Evolutionary conservation across 2,113 vertebrate species (phyloP), one percentile per base, ranked within the genome.

Genomic region (Pseudorasbora parva): DNA sequence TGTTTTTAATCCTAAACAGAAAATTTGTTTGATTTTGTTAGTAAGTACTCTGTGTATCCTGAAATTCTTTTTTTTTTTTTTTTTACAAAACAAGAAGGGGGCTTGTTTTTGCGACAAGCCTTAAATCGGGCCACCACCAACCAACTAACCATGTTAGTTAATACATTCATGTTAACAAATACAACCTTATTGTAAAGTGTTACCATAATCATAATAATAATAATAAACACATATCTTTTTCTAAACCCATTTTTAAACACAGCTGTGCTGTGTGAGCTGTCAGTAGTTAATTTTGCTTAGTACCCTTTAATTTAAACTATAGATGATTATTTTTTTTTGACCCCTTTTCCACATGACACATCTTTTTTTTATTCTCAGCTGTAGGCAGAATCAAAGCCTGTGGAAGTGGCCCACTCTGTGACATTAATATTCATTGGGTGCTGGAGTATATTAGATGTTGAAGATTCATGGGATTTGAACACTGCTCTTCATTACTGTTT

Each of bases 401-500:
- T 60, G 75, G n/a, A 76, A 25, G 30, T 27, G 68, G 19, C 41
- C n/a, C 14, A 11, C 45, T 76, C 41, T 43, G 47, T 68, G 73
- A 76, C 64, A 88, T 85, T 85, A 85, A 90, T 89, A 87, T 91
- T 83, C 66, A 88, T 88, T 23, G 54, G n/a, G 81, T 72, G 68
- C 23, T 86, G 45, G 82, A 56, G 69, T 64, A 60, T 82, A 73
- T 86, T 85, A 86, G 66, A 88, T 86, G 59, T 69, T 79, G 74
- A 59, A 84, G 82, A 85, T 82, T 81, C 54, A 69, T 30, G 56
- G 51, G 23, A 64, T 66, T 64, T 71, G 68, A 72, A 79, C 64
- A 62, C 79, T 86, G 83, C 74, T 88, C 86, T 91, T 92, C 82
- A 90, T 91, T 88, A 84, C 17, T 30, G 77, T 64, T 87, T 86